Percentiles rank a stretch among this genome's conserved stretches.
phyloP scores from a whole-genome alignment of 2,888 invertebrate species.

The Xestia rhomboidea region DNA sequence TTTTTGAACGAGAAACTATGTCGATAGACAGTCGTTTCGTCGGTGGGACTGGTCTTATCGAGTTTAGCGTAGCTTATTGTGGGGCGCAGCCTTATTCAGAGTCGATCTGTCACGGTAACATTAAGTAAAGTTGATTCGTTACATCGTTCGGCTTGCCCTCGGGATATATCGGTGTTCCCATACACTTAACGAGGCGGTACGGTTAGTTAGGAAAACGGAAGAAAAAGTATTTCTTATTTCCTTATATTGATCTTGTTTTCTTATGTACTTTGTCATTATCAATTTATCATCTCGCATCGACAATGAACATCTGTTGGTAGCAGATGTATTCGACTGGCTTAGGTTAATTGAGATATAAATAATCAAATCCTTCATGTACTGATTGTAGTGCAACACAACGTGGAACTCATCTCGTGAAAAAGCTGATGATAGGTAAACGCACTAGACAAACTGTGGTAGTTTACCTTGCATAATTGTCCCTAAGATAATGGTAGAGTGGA shows the following conservation, averaged over 20 bases:
- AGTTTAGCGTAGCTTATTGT: neutral
- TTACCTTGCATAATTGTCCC: neutral
- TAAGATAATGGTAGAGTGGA: neutral
- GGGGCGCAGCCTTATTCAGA: neutral
- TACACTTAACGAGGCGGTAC: conserved; percentile 22
- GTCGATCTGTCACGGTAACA: conserved; percentile 30
- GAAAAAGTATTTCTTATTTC: conserved; percentile 1
- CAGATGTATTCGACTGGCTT: neutral
- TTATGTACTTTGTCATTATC: neutral
- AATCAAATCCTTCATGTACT: neutral
- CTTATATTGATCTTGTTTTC: neutral
- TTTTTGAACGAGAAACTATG: neutral
- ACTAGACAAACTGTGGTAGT: neutral
- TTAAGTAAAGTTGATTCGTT: conserved; percentile 52
- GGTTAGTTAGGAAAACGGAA: conserved; percentile 34
- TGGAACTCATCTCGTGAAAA: neutral
- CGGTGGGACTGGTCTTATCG: no score
- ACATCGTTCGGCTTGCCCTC: conserved; percentile 10
- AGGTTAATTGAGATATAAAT: neutral
- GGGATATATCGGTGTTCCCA: conserved; percentile 22
- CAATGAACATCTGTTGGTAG: neutral
- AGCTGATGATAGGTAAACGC: neutral
- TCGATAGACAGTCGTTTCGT: no score
- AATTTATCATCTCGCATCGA: neutral
- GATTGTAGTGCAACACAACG: neutral